Percentiles rank a stretch among this genome's conserved stretches.
Conservation (phyloP, 2,888 invertebrate species). For the Strigamia maritima region DNA sequence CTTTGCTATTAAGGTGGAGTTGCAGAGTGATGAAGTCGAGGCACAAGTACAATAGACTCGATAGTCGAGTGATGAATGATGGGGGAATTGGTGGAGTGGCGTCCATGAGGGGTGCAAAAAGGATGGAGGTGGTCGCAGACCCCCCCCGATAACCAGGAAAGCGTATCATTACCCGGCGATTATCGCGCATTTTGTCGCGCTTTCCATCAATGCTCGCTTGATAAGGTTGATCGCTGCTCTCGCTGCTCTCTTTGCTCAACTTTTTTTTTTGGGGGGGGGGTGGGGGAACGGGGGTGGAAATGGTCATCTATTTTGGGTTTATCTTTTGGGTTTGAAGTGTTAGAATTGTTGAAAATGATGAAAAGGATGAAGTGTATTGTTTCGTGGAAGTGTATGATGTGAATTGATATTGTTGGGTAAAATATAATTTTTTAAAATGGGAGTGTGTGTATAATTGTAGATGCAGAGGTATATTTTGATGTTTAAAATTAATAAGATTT, state of each 20-base stretch:
- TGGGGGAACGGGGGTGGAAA: no score
- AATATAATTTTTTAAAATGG: no score
- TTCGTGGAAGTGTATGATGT: no score
- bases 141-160: constrained; percentile 4
- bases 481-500: no score
- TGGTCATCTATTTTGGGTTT: no score
- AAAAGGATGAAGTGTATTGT: no score
- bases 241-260: not conserved
- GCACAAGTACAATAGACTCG: not conserved
- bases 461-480: no score
- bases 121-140: not conserved
- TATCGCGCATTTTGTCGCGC: constrained; percentile 37
- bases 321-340: no score
- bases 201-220: constrained; percentile 32
- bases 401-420: no score
- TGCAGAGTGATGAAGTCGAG: not conserved
- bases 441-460: no score
- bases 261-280: not conserved
- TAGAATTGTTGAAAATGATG: no score
- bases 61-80: constrained; percentile 4
- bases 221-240: constrained; percentile 24
- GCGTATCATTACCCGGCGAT: constrained; percentile 36
- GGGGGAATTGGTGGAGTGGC: not conserved
- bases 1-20: not conserved
- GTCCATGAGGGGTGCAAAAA: not conserved